Conservation (phyloP, 2,113 vertebrate species). For the Coracopsis vasa region DNA sequence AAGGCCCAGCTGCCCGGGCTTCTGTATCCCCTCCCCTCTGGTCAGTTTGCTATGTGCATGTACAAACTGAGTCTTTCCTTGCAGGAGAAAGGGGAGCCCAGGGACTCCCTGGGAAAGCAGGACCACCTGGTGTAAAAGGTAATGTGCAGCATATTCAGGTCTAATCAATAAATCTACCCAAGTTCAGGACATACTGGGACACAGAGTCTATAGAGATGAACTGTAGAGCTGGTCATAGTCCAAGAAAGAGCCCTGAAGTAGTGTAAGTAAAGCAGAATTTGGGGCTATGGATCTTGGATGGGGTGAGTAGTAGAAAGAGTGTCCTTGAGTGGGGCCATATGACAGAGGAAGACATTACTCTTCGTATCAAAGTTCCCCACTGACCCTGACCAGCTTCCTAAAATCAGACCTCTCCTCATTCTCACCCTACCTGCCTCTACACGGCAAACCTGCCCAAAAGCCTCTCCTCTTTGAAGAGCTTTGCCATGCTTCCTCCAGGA, state of each 20-base stretch:
- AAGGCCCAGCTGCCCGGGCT: not conserved
- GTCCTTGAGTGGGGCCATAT: not conserved
- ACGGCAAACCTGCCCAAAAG: not conserved
- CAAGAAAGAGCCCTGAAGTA: not conserved
- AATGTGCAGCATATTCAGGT: not conserved
- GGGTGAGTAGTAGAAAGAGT: not conserved
- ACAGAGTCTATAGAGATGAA: not conserved
- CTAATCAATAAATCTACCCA: not conserved
- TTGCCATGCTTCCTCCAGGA: not conserved
- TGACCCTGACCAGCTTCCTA: not conserved
- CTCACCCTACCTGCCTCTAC: not conserved
- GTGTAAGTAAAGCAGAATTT: not conserved
- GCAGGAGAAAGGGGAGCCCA: conserved; percentile 7
- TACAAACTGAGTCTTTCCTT: not conserved
- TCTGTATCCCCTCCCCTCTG: not conserved
- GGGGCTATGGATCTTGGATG: not conserved
- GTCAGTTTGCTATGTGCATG: not conserved
- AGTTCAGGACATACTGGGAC: not conserved
- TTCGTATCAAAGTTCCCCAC: not conserved
- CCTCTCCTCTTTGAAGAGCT: not conserved
- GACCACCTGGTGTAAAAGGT: conserved; percentile 24
- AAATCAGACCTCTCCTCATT: not conserved
- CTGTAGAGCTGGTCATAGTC: not conserved
- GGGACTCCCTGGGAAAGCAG: not conserved
- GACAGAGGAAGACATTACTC: not conserved